A percentile compares a stretch with the other conserved stretches of the same genome.
These are phyloP conservation scores for Axea sp. DNA, from an alignment of 2,888 invertebrate genomes.

Conservation along the genomic window DNA sequence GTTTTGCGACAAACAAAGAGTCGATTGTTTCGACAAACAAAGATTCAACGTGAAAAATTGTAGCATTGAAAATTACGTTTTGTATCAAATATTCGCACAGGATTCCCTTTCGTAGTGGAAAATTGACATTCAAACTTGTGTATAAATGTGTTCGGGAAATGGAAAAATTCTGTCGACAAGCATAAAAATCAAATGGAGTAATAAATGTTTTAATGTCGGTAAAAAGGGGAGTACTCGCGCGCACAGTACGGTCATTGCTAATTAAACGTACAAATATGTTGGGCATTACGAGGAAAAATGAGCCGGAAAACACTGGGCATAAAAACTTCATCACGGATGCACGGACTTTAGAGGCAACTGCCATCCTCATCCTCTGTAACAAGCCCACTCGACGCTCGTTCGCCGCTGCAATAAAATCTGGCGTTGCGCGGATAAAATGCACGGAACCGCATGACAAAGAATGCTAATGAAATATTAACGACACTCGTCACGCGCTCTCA, in stretches of 20 bases:
- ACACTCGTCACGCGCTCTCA: constrained; percentile 70
- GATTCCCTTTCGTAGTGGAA: too few species aligned
- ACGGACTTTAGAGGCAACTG: constrained; percentile 62
- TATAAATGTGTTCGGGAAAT: too few species aligned
- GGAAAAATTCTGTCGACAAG: background rate
- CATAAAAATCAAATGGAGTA: constrained; percentile 3
- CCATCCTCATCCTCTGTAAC: constrained; percentile 55
- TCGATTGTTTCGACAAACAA: too few species aligned
- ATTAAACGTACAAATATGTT: constrained; percentile 56
- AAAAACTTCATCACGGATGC: constrained; percentile 61
- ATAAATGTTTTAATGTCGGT: constrained; percentile 17
- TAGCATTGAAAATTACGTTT: too few species aligned
- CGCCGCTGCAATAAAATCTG: constrained; percentile 66
- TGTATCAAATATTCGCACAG: too few species aligned
- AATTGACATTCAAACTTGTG: too few species aligned
- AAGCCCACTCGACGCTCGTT: constrained; percentile 58
- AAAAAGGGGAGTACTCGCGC: constrained; percentile 12
- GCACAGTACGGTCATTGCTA: constrained; percentile 23
- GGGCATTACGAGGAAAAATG: constrained; percentile 47
- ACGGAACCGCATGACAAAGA: constrained; percentile 68
- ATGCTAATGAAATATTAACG: constrained; percentile 76
- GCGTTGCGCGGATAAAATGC: constrained; percentile 63
- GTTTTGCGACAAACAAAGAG: too few species aligned
- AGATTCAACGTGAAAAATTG: too few species aligned
- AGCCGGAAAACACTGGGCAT: constrained; percentile 54